These are phyloP conservation scores for Epizoanthus rinbou DNA, from an alignment of 92 coral and sea anemone genomes.

Conservation along the genomic window DNA sequence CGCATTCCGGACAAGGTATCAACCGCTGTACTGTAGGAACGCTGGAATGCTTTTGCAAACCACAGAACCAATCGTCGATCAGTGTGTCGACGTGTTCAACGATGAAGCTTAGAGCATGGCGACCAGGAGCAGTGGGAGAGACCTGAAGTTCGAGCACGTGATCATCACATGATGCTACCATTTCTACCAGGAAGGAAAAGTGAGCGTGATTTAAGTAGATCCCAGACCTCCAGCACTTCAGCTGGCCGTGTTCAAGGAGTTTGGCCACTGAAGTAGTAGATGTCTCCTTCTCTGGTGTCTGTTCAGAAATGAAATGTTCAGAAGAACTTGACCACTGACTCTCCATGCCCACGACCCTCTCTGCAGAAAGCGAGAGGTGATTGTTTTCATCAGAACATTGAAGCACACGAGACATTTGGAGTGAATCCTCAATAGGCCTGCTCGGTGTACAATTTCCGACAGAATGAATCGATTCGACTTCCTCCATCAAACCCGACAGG, in stretches of 20 bases:
- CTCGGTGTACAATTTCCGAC: neutral
- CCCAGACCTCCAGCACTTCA: constrained; percentile 66
- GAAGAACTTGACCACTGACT: neutral
- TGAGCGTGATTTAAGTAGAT: constrained; percentile 45
- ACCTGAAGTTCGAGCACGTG: constrained; percentile 50
- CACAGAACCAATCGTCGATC: constrained; percentile 72
- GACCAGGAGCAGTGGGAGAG: constrained; percentile 53
- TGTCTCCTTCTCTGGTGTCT: neutral
- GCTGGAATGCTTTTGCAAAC: constrained; percentile 38
- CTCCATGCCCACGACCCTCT: neutral
- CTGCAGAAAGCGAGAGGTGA: too few relatives aligned
- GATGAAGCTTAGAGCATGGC: constrained; percentile 51
- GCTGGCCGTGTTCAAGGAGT: constrained; percentile 9
- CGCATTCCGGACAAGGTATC: constrained; percentile 66
- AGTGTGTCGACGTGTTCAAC: constrained; percentile 71
- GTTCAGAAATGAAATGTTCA: neutral
- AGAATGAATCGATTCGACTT: constrained; percentile 30
- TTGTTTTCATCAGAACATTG: too few relatives aligned
- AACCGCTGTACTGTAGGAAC: constrained; percentile 43
- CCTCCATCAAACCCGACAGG: constrained; percentile 56
- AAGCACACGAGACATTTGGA: too few relatives aligned
- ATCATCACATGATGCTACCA: constrained; percentile 10
- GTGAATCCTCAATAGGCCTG: neutral
- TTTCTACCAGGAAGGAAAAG: constrained; percentile 38
- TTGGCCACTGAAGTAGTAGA: constrained; percentile 36